Percentiles rank a stretch among this genome's conserved stretches.
These are phyloP conservation scores for Synanceia verrucosa DNA, from an alignment of 2,797 vertebrate species.

Conservation along the genomic window DNA sequence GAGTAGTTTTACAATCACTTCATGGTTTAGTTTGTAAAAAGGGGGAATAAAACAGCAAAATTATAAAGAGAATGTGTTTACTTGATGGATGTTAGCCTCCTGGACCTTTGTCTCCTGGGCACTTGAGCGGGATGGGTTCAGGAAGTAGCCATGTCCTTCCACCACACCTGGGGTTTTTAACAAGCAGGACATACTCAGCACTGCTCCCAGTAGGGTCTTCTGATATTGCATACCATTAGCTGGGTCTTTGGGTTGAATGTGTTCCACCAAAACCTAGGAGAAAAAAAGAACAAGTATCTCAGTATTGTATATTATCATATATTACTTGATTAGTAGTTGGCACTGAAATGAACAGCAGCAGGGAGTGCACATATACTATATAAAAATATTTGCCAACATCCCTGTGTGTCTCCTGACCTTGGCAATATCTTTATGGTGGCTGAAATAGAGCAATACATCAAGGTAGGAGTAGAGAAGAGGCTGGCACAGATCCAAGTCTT, in stretches of 20 bases:
- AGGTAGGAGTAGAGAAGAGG: slow-evolving; percentile 91
- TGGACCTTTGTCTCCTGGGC: slow-evolving; percentile 97
- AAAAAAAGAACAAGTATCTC: background rate
- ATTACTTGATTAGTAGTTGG: background rate
- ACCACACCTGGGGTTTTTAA: slow-evolving; percentile 95
- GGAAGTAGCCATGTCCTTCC: slow-evolving; percentile 94
- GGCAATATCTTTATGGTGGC: slow-evolving; percentile 91
- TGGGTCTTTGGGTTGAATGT: slow-evolving; percentile 95
- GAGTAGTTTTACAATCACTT: background rate
- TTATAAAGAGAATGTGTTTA: slow-evolving; percentile 48
- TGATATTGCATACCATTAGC: slow-evolving; percentile 95
- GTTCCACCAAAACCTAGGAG: slow-evolving; percentile 89
- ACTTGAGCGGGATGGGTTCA: slow-evolving; percentile 94
- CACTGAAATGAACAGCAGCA: background rate
- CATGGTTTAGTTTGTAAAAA: background rate
- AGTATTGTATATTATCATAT: background rate
- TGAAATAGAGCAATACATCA: slow-evolving; percentile 94
- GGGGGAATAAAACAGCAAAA: background rate
- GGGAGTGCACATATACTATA: background rate
- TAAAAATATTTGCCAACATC: background rate
- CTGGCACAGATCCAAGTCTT: slow-evolving; percentile 95
- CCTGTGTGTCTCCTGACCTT: slow-evolving; percentile 80
- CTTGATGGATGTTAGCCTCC: slow-evolving; percentile 98
- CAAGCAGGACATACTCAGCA: slow-evolving; percentile 93
- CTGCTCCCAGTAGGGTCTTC: slow-evolving; percentile 89